Conservation (phyloP, 1,140 invertebrate genomes). For the Zaprionus davidi region DNA sequence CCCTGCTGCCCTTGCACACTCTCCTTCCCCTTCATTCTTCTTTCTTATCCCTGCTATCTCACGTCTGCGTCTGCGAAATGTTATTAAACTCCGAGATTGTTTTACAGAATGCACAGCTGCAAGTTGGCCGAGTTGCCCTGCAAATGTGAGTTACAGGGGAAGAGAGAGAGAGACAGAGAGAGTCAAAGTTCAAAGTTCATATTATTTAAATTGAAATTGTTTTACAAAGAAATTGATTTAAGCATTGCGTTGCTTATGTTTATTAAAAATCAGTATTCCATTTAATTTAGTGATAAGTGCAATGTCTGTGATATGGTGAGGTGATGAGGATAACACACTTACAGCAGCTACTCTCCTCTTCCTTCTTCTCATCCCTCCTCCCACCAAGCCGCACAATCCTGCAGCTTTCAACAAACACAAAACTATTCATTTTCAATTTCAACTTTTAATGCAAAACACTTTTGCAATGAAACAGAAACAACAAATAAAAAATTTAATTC, state of each 20-base stretch:
- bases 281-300: neutral
- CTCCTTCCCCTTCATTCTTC: neutral
- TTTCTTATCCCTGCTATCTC: neutral
- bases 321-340: no score
- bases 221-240: neutral
- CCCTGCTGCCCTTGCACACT: neutral
- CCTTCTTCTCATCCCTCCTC: no score
- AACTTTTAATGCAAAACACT: constrained; percentile 54
- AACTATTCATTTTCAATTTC: constrained; percentile 47
- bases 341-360: no score
- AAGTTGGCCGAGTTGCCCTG: constrained; percentile 4
- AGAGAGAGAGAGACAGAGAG: neutral
- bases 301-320: neutral
- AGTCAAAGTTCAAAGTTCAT: neutral
- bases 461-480: neutral
- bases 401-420: neutral
- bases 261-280: neutral
- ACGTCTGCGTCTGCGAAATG: constrained; percentile 13
- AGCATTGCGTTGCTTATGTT: neutral
- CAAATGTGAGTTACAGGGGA: neutral
- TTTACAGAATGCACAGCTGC: constrained; percentile 9
- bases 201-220: constrained; percentile 2
- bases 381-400: no score
- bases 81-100: constrained; percentile 39
- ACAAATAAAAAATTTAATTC: neutral